phyloP scores from a whole-genome alignment of 2,113 vertebrate genomes.

The Nibea coibor region DNA sequence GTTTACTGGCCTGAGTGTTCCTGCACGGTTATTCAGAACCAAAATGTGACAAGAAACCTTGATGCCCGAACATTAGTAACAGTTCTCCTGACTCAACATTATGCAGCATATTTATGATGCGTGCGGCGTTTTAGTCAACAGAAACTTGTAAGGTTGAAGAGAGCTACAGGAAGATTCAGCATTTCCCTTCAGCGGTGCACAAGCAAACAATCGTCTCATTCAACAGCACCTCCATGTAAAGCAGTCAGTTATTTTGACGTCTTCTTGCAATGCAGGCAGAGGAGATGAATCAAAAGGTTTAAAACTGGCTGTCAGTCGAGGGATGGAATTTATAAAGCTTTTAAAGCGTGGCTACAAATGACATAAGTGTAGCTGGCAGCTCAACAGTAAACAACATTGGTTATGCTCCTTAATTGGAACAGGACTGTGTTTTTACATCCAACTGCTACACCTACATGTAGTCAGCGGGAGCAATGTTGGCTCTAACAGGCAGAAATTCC shows the following conservation, averaged over 20 bases:
- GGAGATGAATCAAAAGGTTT: conserved; percentile 48
- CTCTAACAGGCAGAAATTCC: conserved; percentile 5
- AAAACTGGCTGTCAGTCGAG: conserved; percentile 9
- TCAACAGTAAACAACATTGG: conserved; percentile 16
- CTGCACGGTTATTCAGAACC: conserved; percentile 19
- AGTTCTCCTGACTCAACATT: conserved; percentile 45
- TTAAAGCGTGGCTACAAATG: conserved; percentile 26
- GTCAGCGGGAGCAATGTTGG: conserved; percentile 12
- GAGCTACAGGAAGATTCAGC: conserved; percentile 24
- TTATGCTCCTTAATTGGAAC: conserved; percentile 37
- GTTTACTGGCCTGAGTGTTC: conserved; percentile 15
- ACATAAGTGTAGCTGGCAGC: conserved; percentile 21
- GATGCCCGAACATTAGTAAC: conserved; percentile 26
- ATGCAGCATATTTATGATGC: conserved; percentile 26
- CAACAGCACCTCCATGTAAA: conserved; percentile 7
- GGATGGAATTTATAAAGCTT: conserved; percentile 22
- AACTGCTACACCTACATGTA: conserved; percentile 23
- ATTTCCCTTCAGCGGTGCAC: neutral
- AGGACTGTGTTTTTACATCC: conserved; percentile 21
- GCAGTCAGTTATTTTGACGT: conserved; percentile 38
- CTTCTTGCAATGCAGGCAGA: conserved; percentile 14
- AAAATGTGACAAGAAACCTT: conserved; percentile 55
- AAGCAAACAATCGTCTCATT: conserved; percentile 50
- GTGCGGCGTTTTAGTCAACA: conserved; percentile 45
- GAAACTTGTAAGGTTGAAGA: conserved; percentile 18